Conservation (phyloP, 1,140 invertebrate species). For the Trichonephila clavipes region DNA sequence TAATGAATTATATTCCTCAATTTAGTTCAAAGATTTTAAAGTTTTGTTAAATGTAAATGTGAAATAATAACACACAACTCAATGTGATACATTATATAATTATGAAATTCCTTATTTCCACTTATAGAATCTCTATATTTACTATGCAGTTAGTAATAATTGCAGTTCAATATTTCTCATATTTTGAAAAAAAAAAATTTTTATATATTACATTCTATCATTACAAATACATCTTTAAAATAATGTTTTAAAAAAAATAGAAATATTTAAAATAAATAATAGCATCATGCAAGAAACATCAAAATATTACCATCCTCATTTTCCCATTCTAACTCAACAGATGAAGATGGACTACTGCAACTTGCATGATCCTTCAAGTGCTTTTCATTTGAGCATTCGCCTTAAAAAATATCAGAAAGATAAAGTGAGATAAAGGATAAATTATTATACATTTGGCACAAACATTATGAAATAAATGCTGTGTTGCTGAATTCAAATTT, state of each 20-base stretch:
- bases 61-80: too few species aligned
- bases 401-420: not conserved
- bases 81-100: too few species aligned
- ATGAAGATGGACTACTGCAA: constrained; percentile 82
- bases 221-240: not conserved
- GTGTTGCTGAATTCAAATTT: not conserved
- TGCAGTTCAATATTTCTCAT: not conserved
- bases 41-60: too few species aligned
- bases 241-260: too few species aligned
- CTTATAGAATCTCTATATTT: not conserved
- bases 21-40: too few species aligned
- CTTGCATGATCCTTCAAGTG: constrained; percentile 40
- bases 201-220: not conserved
- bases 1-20: not conserved
- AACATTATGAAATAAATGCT: too few species aligned
- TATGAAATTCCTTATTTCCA: too few species aligned
- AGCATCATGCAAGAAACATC: too few species aligned
- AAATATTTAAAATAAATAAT: too few species aligned
- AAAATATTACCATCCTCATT: constrained; percentile 81
- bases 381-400: not conserved
- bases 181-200: too few species aligned
- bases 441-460: not conserved
- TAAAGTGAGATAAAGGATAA: not conserved
- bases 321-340: constrained; percentile 85
- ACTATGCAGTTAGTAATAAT: too few species aligned